Evolutionary conservation across 2,797 vertebrate genomes (phyloP).

Genomic region (Anguilla marmorata): DNA sequence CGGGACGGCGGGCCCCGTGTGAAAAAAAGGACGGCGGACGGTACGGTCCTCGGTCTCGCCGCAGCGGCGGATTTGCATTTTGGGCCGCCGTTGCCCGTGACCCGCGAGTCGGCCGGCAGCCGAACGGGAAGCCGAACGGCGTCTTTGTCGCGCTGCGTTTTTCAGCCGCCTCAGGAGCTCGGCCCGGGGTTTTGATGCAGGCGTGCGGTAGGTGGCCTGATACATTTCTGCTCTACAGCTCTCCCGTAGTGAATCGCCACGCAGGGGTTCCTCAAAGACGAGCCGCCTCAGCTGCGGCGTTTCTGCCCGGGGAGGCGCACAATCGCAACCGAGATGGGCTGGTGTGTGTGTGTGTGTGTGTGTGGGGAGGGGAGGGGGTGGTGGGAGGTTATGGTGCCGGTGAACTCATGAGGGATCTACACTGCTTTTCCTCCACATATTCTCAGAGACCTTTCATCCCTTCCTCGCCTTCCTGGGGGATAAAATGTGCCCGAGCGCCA

Average conservation of each 20-base stretch:
- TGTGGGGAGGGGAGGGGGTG: neutral
- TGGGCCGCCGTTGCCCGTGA: neutral
- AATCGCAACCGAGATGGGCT: neutral
- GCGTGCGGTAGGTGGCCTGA: conserved; percentile 12
- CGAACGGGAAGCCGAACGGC: neutral
- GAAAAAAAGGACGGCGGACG: neutral
- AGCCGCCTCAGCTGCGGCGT: neutral
- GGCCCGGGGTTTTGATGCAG: neutral
- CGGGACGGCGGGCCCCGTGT: neutral
- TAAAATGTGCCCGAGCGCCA: neutral
- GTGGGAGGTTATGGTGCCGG: neutral
- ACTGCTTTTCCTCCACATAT: neutral
- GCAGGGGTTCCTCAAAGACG: neutral
- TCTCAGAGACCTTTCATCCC: neutral
- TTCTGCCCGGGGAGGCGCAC: neutral
- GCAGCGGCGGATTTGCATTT: neutral
- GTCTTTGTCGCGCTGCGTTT: neutral
- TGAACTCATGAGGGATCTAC: neutral
- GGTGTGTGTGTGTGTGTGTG: too few species aligned
- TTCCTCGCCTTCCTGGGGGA: neutral
- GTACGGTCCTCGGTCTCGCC: neutral
- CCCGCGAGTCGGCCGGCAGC: neutral
- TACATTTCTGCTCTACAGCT: neutral
- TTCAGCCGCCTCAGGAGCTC: neutral
- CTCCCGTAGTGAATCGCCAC: neutral